A percentile compares a stretch with the other conserved stretches of the same genome.
Evolutionary conservation across 1,140 invertebrate species (phyloP).

Genomic region (Rhyzopertha dominica): DNA sequence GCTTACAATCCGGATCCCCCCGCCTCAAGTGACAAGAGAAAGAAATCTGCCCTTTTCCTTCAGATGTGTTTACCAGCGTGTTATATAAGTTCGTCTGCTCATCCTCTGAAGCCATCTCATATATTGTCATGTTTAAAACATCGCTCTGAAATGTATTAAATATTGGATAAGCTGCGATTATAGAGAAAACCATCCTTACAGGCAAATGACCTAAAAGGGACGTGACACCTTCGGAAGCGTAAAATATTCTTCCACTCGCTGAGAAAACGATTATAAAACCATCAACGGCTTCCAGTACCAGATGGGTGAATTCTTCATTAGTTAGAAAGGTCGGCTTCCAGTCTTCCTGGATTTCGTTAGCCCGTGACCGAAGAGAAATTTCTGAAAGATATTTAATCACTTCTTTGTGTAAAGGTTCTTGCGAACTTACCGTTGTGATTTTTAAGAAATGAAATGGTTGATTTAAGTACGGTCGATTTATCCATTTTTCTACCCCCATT

Average conservation of each 20-base stretch:
- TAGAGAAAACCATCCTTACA: constrained; percentile 47
- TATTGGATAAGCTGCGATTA: too few species aligned
- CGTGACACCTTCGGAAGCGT: constrained; percentile 85
- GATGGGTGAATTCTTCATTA: constrained; percentile 92
- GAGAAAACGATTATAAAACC: constrained; percentile 90
- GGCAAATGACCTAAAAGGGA: constrained; percentile 83
- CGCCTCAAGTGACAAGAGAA: constrained; percentile 69
- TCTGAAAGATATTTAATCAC: constrained; percentile 62
- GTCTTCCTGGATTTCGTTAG: constrained; percentile 86
- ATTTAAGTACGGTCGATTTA: constrained; percentile 89
- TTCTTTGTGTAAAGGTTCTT: constrained; percentile 1
- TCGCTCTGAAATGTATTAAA: constrained; percentile 54
- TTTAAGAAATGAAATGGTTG: constrained; percentile 88
- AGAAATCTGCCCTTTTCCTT: constrained; percentile 63
- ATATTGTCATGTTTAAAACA: constrained; percentile 67
- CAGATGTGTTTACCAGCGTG: constrained; percentile 59
- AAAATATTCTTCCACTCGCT: constrained; percentile 76
- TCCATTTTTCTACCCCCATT: constrained; percentile 88
- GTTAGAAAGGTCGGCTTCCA: constrained; percentile 94
- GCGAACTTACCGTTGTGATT: constrained; percentile 78
- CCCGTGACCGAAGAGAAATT: constrained; percentile 73
- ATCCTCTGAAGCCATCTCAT: constrained; percentile 73
- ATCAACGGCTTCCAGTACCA: constrained; percentile 86
- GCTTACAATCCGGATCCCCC: constrained; percentile 57
- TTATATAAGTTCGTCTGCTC: constrained; percentile 74